These are phyloP conservation scores for Podarcis siculus DNA, from an alignment of 2,797 vertebrate genomes.

Conservation along the genomic window DNA sequence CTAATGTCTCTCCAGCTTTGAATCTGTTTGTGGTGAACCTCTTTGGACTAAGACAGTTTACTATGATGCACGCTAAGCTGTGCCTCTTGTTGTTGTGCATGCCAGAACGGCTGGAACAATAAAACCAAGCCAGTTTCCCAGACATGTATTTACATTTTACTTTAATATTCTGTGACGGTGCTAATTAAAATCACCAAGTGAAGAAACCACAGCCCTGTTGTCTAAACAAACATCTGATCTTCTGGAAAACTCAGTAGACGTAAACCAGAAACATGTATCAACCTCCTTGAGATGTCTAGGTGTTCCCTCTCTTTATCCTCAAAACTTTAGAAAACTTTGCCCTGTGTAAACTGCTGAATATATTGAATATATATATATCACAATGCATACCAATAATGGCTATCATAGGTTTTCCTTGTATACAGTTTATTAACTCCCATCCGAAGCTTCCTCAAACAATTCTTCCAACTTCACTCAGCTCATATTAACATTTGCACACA, in stretches of 20 bases:
- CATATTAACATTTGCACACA: background rate
- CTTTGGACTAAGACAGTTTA: background rate
- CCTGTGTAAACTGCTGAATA: slow-evolving; percentile 48
- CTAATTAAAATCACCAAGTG: slow-evolving; percentile 72
- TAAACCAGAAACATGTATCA: slow-evolving; percentile 65
- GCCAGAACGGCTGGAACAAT: slow-evolving; percentile 20
- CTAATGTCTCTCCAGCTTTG: background rate
- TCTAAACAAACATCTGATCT: slow-evolving; percentile 63
- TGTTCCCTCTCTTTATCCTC: slow-evolving; percentile 54
- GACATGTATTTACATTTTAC: slow-evolving; percentile 60
- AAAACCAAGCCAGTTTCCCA: slow-evolving; percentile 56
- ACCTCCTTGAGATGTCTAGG: slow-evolving; percentile 47
- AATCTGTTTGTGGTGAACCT: background rate
- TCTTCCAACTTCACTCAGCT: background rate
- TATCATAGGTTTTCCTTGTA: slow-evolving; percentile 1
- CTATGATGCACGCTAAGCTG: background rate
- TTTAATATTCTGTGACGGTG: slow-evolving; percentile 64
- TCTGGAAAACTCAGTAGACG: slow-evolving; percentile 64
- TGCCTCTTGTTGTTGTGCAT: background rate
- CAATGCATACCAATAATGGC: background rate
- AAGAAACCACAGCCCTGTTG: slow-evolving; percentile 69
- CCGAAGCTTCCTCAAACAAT: slow-evolving; percentile 33
- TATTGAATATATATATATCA: background rate
- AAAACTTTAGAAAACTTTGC: slow-evolving; percentile 50
- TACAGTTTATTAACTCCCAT: slow-evolving; percentile 44